These are phyloP conservation scores for Aphelenchoides fujianensis DNA, from an alignment of 1,140 invertebrate species.

Conservation along the genomic window DNA sequence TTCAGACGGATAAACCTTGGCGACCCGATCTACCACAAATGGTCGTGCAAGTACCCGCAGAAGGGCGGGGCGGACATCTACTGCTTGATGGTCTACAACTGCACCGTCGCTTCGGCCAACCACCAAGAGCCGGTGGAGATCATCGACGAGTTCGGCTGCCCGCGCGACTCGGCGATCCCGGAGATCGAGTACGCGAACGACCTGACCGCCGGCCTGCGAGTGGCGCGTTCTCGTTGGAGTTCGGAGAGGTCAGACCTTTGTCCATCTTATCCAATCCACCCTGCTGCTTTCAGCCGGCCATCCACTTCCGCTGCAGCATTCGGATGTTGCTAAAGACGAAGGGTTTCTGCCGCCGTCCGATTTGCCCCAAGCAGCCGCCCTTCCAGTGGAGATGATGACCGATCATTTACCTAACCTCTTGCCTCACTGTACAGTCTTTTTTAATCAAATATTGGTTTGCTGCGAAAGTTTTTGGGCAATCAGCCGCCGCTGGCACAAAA, in stretches of 20 bases:
- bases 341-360: slow-evolving; percentile 13
- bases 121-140: slow-evolving; percentile 12
- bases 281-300: slow-evolving; percentile 14
- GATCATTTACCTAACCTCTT: no score
- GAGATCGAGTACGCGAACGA: not conserved
- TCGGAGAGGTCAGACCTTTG: slow-evolving; percentile 19
- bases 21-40: slow-evolving; percentile 24
- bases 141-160: slow-evolving; percentile 18
- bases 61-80: not conserved
- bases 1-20: slow-evolving; percentile 18
- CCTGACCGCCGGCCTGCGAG: slow-evolving; percentile 4
- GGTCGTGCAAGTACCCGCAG: not conserved
- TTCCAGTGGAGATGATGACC: slow-evolving; percentile 20
- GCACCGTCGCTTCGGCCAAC: not conserved
- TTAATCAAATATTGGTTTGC: no score
- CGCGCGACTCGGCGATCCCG: not conserved
- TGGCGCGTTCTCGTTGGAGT: slow-evolving; percentile 18
- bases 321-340: slow-evolving; percentile 6
- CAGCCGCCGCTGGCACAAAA: no score
- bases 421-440: no score
- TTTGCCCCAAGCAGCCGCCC: slow-evolving; percentile 7
- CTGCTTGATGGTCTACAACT: slow-evolving; percentile 22
- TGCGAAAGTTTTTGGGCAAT: no score
- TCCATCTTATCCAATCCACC: not conserved
- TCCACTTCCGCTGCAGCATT: slow-evolving; percentile 19